phyloP scores from a whole-genome alignment of 2,888 invertebrate genomes.

The Drosophila flavopinicola region DNA sequence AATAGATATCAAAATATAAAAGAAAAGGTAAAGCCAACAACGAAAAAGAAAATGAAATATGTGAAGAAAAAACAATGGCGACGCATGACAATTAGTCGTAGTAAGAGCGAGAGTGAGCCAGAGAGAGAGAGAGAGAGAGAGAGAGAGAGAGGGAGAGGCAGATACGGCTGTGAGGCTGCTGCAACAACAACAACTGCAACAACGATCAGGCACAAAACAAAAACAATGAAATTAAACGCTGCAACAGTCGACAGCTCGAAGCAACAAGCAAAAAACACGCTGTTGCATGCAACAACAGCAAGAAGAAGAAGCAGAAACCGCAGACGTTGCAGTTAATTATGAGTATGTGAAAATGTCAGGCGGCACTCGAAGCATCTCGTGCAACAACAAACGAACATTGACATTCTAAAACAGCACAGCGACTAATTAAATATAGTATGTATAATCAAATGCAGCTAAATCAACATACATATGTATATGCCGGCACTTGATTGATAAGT shows the following conservation, averaged over 20 bases:
- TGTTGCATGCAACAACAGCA: slow-evolving; percentile 31
- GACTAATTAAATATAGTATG: slow-evolving; percentile 14
- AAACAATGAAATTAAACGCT: slow-evolving; percentile 44
- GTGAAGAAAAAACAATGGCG: slow-evolving; percentile 33
- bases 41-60: slow-evolving; percentile 35
- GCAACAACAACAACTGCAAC: slow-evolving; percentile 20
- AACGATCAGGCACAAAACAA: slow-evolving; percentile 42
- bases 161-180: slow-evolving; percentile 36
- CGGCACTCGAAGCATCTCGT: slow-evolving; percentile 28
- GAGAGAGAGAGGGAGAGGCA: neutral
- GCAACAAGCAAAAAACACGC: slow-evolving; percentile 17
- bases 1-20: slow-evolving; percentile 20
- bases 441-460: neutral
- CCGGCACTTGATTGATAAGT: neutral
- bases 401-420: slow-evolving; percentile 22
- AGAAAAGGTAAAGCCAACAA: neutral
- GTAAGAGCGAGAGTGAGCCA: neutral
- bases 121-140: neutral
- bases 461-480: too few relatives aligned
- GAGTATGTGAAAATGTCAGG: slow-evolving; percentile 65
- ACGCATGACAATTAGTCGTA: slow-evolving; percentile 58
- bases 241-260: slow-evolving; percentile 24
- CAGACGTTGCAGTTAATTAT: slow-evolving; percentile 51
- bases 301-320: slow-evolving; percentile 11
- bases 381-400: slow-evolving; percentile 15